These are phyloP conservation scores for Chlorodrepanis virens DNA, from an alignment of 2,113 vertebrate species.

Conservation along the genomic window DNA sequence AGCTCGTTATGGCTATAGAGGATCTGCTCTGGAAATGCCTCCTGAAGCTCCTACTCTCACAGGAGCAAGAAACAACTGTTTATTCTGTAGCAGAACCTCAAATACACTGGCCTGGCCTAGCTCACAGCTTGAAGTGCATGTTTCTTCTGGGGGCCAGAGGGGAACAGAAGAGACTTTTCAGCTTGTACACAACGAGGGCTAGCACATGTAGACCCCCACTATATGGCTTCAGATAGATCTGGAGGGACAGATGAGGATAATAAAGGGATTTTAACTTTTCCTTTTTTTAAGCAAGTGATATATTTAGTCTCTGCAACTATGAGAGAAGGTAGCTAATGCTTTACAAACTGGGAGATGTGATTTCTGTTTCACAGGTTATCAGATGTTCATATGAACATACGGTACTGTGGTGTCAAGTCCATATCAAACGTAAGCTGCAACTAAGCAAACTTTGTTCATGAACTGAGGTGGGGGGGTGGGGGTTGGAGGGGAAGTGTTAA, in stretches of 20 bases:
- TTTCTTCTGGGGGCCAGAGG: conserved; percentile 71
- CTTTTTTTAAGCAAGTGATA: conserved; percentile 40
- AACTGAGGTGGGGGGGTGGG: neutral
- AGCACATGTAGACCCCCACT: neutral
- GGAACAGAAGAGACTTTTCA: conserved; percentile 39
- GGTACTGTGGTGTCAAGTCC: conserved; percentile 59
- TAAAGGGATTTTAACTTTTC: conserved; percentile 7
- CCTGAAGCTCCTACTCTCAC: neutral
- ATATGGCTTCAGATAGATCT: neutral
- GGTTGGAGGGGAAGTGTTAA: conserved; percentile 16
- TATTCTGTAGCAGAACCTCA: conserved; percentile 96
- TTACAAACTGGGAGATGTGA: conserved; percentile 63
- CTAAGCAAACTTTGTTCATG: conserved; percentile 62
- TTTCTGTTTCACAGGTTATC: conserved; percentile 66
- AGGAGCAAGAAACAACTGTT: neutral
- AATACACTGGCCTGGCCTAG: conserved; percentile 88
- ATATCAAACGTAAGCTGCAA: conserved; percentile 63
- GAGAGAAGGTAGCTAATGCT: conserved; percentile 53
- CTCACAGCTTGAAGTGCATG: conserved; percentile 95
- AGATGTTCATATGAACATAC: conserved; percentile 67
- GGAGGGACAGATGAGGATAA: conserved; percentile 5
- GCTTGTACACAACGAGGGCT: conserved; percentile 29
- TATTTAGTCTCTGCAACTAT: conserved; percentile 37
- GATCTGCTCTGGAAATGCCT: neutral
- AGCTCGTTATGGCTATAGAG: neutral